These are phyloP conservation scores for Zhuqinia jingwanae DNA, from an alignment of 2,888 invertebrate genomes.

Conservation along the genomic window DNA sequence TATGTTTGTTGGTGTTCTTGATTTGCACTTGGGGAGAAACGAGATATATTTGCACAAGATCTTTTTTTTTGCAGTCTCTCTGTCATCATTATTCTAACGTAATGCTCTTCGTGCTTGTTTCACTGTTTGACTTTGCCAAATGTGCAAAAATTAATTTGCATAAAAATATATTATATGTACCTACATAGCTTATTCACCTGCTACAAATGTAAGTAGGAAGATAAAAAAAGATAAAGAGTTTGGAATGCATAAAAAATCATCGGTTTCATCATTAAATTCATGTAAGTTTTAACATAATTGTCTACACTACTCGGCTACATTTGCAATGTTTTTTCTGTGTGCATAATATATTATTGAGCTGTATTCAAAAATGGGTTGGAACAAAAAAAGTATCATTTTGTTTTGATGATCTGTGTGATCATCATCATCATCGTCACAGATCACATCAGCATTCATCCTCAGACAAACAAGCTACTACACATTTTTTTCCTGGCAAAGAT, in stretches of 20 bases:
- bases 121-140: conserved; percentile 44
- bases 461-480: conserved; percentile 18
- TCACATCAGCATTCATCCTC: neutral
- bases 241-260: conserved; percentile 4
- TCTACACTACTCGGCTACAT: too few relatives aligned
- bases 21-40: neutral
- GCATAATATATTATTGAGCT: too few relatives aligned
- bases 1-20: too few relatives aligned
- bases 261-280: neutral
- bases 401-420: conserved; percentile 13
- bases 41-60: neutral
- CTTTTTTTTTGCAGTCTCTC: too few relatives aligned
- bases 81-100: neutral
- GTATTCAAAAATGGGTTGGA: conserved; percentile 12
- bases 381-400: neutral
- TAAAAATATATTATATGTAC: conserved; percentile 37
- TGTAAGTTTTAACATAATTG: conserved; percentile 17
- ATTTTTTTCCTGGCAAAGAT: conserved; percentile 14
- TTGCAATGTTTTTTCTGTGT: neutral
- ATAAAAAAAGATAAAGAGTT: conserved; percentile 20
- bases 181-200: neutral
- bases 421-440: too few relatives aligned
- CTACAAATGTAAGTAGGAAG: too few relatives aligned
- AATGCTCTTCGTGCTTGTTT: neutral
- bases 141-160: conserved; percentile 62